Evolutionary conservation across 2,113 vertebrate genomes (phyloP).

Genomic region (Eptesicus fuscus): DNA sequence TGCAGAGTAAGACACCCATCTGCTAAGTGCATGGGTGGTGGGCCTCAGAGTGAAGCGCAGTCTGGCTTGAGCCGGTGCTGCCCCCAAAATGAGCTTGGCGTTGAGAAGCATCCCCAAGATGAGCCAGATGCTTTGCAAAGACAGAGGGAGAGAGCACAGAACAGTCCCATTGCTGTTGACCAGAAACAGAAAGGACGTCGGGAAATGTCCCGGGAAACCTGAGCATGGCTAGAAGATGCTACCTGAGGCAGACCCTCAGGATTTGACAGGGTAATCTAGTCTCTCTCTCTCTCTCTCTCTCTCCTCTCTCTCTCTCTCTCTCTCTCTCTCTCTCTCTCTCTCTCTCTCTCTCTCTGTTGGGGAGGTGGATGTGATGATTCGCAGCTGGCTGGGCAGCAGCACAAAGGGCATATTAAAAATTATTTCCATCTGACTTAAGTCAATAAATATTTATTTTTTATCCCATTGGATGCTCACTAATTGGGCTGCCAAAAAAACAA

Average conservation of each 20-base stretch:
- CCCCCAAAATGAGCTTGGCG: neutral
- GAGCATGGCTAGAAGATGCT: neutral
- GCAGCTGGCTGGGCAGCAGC: neutral
- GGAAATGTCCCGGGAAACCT: neutral
- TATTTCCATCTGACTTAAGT: neutral
- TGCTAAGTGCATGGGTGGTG: neutral
- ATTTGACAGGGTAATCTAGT: neutral
- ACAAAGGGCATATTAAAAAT: neutral
- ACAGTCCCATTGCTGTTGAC: neutral
- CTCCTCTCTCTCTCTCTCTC: neutral
- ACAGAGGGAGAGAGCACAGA: neutral
- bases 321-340: neutral
- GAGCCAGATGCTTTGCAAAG: neutral
- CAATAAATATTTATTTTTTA: neutral
- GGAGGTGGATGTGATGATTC: neutral
- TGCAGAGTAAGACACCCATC: neutral
- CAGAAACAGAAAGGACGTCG: neutral
- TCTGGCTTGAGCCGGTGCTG: neutral
- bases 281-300: neutral
- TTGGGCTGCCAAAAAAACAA: neutral
- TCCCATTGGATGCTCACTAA: neutral
- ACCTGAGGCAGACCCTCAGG: neutral
- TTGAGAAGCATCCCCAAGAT: neutral
- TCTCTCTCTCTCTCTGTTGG: neutral
- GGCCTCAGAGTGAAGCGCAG: neutral